phyloP scores from a whole-genome alignment of 1,140 invertebrate genomes.

The Orius insidiosus region DNA sequence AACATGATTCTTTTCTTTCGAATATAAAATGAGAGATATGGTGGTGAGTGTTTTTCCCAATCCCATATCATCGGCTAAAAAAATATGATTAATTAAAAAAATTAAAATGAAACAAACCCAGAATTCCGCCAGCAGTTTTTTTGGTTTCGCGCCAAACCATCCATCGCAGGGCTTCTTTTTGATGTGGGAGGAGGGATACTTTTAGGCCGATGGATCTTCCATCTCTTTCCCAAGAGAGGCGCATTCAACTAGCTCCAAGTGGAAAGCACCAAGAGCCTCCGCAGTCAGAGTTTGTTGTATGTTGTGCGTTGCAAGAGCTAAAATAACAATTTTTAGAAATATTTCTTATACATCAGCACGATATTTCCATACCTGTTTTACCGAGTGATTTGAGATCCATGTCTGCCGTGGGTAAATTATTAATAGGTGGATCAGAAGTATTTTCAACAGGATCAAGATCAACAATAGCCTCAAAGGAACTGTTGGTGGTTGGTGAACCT shows the following conservation, averaged over 20 bases:
- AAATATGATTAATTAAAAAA: conserved; percentile 18
- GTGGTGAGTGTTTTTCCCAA: conserved; percentile 84
- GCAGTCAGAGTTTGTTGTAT: conserved; percentile 45
- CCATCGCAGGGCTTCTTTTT: conserved; percentile 75
- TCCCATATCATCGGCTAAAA: conserved; percentile 85
- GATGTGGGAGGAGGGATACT: conserved; percentile 65
- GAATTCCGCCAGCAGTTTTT: conserved; percentile 60
- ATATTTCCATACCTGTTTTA: conserved; percentile 8
- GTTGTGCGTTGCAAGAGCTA: conserved; percentile 39
- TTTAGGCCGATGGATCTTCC: conserved; percentile 44
- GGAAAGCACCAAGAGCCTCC: conserved; percentile 51
- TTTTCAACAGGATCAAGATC: too few relatives aligned
- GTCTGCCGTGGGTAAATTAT: conserved; percentile 1
- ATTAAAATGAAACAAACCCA: conserved; percentile 27
- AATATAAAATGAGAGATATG: conserved; percentile 56
- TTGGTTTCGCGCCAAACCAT: conserved; percentile 73
- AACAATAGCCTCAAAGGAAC: too few relatives aligned
- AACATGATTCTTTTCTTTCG: conserved; percentile 22
- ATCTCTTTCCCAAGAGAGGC: conserved; percentile 39
- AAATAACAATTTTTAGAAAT: conserved; percentile 20
- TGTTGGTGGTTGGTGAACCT: too few relatives aligned
- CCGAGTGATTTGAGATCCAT: conserved; percentile 12
- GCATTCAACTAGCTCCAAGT: conserved; percentile 46
- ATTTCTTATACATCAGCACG: too few relatives aligned
- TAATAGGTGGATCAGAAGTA: neutral